Percentiles rank a stretch among this genome's conserved stretches.
These are phyloP conservation scores for Eulemur rufifrons DNA, from an alignment of 2,113 vertebrate genomes.

Conservation along the genomic window DNA sequence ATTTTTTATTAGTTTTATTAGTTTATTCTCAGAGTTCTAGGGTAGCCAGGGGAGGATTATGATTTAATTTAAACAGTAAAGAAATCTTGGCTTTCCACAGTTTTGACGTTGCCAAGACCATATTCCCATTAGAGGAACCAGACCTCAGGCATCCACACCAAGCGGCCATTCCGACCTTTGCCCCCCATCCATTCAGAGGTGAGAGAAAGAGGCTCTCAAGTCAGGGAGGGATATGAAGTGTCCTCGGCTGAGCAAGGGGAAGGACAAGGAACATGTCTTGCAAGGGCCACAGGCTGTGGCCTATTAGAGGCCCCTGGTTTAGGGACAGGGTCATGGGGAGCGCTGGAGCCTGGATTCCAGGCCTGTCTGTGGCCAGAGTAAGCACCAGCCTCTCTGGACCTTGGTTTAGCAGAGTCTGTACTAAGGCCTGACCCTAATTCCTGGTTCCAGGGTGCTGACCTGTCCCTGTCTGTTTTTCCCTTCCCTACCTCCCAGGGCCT, in stretches of 20 bases:
- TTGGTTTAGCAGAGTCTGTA: not conserved
- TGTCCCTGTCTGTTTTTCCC: not conserved
- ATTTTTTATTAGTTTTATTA: not conserved
- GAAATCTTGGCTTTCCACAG: not conserved
- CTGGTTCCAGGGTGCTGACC: not conserved
- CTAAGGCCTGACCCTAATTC: not conserved
- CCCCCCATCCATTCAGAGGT: not conserved
- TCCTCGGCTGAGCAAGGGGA: not conserved
- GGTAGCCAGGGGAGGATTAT: not conserved
- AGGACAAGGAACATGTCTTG: rapidly evolving
- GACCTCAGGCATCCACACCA: not conserved
- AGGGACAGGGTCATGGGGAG: not conserved
- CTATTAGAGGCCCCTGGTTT: not conserved
- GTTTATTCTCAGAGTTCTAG: not conserved
- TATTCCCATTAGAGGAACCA: not conserved
- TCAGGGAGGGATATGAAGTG: not conserved
- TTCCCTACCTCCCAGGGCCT: too few species aligned
- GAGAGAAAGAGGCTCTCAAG: not conserved
- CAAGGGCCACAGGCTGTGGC: not conserved
- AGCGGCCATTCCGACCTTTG: not conserved
- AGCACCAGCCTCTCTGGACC: not conserved
- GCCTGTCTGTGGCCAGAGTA: not conserved
- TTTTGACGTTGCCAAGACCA: not conserved
- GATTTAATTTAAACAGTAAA: not conserved
- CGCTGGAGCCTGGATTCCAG: not conserved